Evolutionary conservation across 2,888 invertebrate species (phyloP).

Genomic region (Oscheius sp.): DNA sequence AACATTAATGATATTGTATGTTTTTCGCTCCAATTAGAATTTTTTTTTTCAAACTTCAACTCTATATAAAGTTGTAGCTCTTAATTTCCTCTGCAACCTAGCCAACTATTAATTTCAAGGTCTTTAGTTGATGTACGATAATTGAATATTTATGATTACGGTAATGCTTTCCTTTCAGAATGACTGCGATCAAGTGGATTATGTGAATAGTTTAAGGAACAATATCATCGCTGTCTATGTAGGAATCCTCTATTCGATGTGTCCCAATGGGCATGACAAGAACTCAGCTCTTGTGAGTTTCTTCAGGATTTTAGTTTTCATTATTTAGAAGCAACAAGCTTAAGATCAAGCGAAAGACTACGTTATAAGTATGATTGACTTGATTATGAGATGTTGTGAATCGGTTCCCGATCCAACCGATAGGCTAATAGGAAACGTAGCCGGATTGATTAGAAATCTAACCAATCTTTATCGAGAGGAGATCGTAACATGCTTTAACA

Average conservation of each 20-base stretch:
- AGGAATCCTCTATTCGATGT: conserved; percentile 86
- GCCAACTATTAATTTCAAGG: too few relatives aligned
- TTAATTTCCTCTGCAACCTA: too few relatives aligned
- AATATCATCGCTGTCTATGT: conserved; percentile 96
- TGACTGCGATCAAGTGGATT: conserved; percentile 95
- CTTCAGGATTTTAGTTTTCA: background rate
- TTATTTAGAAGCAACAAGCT: conserved; percentile 36
- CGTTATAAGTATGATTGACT: conserved; percentile 40
- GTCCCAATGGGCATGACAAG: conserved; percentile 32
- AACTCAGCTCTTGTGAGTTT: background rate
- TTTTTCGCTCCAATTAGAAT: too few relatives aligned
- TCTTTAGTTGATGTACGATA: too few relatives aligned
- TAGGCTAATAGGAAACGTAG: conserved; percentile 85
- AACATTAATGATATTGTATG: conserved; percentile 55
- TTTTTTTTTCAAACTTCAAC: too few relatives aligned
- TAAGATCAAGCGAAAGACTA: conserved; percentile 33
- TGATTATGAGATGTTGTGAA: conserved; percentile 42
- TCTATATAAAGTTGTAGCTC: too few relatives aligned
- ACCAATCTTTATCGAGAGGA: conserved; percentile 87
- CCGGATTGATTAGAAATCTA: conserved; percentile 93
- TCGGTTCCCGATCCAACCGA: conserved; percentile 79
- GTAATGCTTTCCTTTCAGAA: too few relatives aligned
- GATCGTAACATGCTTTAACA: conserved; percentile 84
- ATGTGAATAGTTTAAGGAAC: conserved; percentile 90
- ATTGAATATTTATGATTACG: too few relatives aligned